Evolutionary conservation across 2,113 vertebrate species (phyloP).

Genomic region (Triplophysa rosa): DNA sequence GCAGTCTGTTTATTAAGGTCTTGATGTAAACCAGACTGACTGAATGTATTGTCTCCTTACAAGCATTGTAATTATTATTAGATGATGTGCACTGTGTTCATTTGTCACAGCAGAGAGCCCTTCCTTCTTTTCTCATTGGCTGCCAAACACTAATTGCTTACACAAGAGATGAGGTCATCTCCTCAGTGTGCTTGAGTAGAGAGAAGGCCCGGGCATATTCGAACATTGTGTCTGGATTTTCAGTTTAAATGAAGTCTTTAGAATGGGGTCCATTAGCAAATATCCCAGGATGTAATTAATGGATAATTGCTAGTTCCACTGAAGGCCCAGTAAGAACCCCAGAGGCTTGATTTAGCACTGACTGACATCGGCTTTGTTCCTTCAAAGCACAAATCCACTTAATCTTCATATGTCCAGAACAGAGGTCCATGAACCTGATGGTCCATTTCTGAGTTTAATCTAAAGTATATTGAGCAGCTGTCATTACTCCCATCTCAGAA

Average conservation of each 20-base stretch:
- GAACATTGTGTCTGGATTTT: constrained; percentile 62
- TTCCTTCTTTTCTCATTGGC: constrained; percentile 42
- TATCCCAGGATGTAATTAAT: constrained; percentile 68
- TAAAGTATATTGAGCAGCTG: constrained; percentile 19
- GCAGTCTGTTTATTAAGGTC: no score
- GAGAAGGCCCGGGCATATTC: constrained; percentile 41
- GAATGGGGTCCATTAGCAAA: constrained; percentile 70
- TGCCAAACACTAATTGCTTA: constrained; percentile 61
- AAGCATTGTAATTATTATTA: constrained; percentile 5
- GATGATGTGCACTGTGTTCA: not conserved
- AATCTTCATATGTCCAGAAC: constrained; percentile 36
- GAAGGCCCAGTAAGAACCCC: constrained; percentile 53
- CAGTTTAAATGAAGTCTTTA: constrained; percentile 62
- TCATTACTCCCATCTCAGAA: constrained; percentile 12
- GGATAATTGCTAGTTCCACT: constrained; percentile 68
- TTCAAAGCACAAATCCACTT: constrained; percentile 52
- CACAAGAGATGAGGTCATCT: constrained; percentile 62
- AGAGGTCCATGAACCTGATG: constrained; percentile 26
- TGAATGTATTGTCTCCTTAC: not conserved
- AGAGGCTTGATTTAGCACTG: constrained; percentile 59
- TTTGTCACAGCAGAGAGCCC: constrained; percentile 35
- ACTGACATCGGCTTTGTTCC: constrained; percentile 59
- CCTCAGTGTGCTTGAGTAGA: constrained; percentile 49
- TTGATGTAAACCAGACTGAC: no score
- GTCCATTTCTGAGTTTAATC: constrained; percentile 35